A percentile compares a stretch with the other conserved stretches of the same genome.
Evolutionary conservation across 2,113 vertebrate genomes (phyloP).

Genomic region (Cettia cetti): DNA sequence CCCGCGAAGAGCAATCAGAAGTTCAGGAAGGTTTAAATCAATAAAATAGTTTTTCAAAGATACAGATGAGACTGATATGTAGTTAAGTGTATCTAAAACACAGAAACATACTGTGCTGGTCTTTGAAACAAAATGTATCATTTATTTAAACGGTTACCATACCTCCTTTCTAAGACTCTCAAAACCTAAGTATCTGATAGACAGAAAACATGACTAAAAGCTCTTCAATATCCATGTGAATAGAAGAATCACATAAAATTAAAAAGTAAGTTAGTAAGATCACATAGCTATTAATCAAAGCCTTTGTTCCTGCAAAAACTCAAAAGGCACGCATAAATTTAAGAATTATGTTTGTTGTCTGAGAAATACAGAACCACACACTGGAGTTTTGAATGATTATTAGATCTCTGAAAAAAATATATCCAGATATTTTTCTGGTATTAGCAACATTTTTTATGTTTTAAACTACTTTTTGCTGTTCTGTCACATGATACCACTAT

Average conservation of each 20-base stretch:
- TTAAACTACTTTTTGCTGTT: neutral
- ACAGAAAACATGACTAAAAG: neutral
- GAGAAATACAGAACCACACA: neutral
- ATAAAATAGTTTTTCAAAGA: neutral
- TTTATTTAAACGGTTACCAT: neutral
- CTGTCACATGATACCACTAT: neutral
- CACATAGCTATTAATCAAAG: neutral
- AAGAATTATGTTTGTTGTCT: neutral
- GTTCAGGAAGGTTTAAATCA: slow-evolving; percentile 14
- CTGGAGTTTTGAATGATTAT: neutral
- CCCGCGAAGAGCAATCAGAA: neutral
- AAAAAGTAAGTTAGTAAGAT: neutral
- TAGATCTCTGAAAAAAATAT: neutral
- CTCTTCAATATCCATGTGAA: neutral
- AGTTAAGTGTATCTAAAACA: neutral
- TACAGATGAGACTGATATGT: neutral
- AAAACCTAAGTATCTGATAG: neutral
- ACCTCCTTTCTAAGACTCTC: neutral
- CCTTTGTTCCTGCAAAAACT: neutral
- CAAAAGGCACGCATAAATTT: neutral
- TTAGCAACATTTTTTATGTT: neutral
- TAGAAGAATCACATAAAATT: neutral
- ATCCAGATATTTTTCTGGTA: neutral
- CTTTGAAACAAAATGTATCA: neutral
- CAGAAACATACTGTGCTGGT: neutral